Conservation (phyloP, 2,888 invertebrate genomes). For the Apoda limacodes region DNA sequence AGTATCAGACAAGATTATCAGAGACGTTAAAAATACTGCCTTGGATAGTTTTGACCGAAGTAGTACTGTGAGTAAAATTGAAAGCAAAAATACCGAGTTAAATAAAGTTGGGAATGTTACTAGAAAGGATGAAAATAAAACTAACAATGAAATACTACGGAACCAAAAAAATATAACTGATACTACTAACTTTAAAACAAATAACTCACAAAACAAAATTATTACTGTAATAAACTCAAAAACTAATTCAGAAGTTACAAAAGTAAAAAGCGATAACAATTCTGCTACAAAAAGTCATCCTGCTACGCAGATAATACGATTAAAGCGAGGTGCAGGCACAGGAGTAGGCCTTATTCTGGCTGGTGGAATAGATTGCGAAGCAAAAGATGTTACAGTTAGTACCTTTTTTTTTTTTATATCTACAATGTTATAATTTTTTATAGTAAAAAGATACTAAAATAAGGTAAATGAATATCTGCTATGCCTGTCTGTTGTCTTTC, state of each 20-base stretch:
- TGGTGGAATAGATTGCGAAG: slow-evolving; percentile 91
- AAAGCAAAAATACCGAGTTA: slow-evolving; percentile 21
- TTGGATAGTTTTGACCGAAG: slow-evolving; percentile 34
- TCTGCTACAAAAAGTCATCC: slow-evolving; percentile 29
- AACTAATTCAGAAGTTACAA: slow-evolving; percentile 21
- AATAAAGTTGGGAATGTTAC: slow-evolving; percentile 8
- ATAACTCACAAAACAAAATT: slow-evolving; percentile 4
- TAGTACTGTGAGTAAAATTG: too few species aligned
- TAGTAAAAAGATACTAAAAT: too few species aligned
- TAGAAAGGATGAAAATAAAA: slow-evolving; percentile 20
- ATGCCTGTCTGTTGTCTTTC: too few species aligned
- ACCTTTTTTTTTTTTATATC: too few species aligned
- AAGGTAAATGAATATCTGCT: too few species aligned
- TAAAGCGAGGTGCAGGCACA: slow-evolving; percentile 56
- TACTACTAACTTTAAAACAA: neutral
- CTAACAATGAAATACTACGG: neutral
- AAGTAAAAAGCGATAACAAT: slow-evolving; percentile 17
- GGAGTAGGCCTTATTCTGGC: slow-evolving; percentile 90
- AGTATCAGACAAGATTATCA: slow-evolving; percentile 45
- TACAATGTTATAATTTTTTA: too few species aligned
- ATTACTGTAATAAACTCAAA: too few species aligned
- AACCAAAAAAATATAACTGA: neutral
- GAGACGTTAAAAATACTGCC: slow-evolving; percentile 46
- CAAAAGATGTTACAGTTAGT: slow-evolving; percentile 89
- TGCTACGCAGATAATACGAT: slow-evolving; percentile 38